Evolutionary conservation across 2,113 vertebrate genomes (phyloP).

Genomic region (Ceyx cyanopectus): DNA sequence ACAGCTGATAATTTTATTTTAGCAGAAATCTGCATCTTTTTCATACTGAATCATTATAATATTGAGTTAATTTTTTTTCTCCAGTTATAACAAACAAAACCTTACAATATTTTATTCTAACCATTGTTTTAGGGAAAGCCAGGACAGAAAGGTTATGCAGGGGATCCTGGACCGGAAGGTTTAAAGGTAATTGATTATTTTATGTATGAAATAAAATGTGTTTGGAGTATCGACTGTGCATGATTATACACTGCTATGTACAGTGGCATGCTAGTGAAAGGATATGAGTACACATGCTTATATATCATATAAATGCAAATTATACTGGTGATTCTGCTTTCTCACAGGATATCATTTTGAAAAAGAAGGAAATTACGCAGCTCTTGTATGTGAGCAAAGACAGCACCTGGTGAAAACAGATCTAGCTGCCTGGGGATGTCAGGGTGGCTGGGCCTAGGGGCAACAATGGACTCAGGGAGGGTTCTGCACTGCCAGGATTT

Average conservation of each 20-base stretch:
- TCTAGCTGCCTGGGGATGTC: neutral
- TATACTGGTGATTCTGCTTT: neutral
- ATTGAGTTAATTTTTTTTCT: neutral
- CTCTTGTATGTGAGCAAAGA: neutral
- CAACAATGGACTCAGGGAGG: neutral
- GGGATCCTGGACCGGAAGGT: slow-evolving; percentile 89
- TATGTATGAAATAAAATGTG: neutral
- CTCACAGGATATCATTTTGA: neutral
- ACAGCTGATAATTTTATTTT: neutral
- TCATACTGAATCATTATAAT: neutral
- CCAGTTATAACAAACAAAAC: no score
- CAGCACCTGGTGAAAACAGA: neutral
- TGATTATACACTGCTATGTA: neutral
- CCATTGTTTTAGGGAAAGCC: slow-evolving; percentile 84
- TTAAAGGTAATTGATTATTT: slow-evolving; percentile 78
- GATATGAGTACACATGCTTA: neutral
- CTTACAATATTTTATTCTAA: neutral
- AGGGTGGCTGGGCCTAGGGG: neutral
- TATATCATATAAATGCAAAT: neutral
- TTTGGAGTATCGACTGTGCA: neutral
- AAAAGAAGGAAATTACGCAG: neutral
- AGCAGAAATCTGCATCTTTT: neutral
- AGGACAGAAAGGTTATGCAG: slow-evolving; percentile 88
- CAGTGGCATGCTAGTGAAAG: neutral
- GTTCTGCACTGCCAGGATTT: neutral